phyloP scores from a whole-genome alignment of 2,113 vertebrate genomes.

The Malurus elegans region DNA sequence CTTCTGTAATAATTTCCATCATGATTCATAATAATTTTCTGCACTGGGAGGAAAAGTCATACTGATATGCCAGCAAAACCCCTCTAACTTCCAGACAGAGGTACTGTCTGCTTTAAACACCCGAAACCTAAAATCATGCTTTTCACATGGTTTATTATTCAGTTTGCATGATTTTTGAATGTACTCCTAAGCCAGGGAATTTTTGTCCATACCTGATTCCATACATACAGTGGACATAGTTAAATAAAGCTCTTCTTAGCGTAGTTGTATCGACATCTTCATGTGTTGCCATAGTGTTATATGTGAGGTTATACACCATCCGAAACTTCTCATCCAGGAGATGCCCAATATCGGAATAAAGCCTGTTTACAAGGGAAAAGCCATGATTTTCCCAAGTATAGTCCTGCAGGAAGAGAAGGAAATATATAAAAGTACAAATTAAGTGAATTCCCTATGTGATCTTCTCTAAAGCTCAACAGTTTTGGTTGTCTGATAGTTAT shows the following conservation, averaged over 20 bases:
- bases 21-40: neutral
- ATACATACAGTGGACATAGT: slow-evolving; percentile 89
- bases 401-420: slow-evolving; percentile 69
- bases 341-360: slow-evolving; percentile 85
- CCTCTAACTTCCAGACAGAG: neutral
- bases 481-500: neutral
- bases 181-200: neutral
- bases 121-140: neutral
- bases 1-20: neutral
- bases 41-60: neutral
- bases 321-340: slow-evolving; percentile 85
- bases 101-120: neutral
- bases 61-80: neutral
- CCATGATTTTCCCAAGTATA: slow-evolving; percentile 88
- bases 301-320: slow-evolving; percentile 84
- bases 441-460: neutral
- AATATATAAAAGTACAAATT: neutral
- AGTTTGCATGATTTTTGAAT: neutral
- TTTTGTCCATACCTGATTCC: slow-evolving; percentile 80
- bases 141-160: neutral
- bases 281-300: slow-evolving; percentile 83
- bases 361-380: slow-evolving; percentile 86
- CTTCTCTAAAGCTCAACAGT: neutral
- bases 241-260: slow-evolving; percentile 83
- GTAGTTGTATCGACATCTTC: slow-evolving; percentile 82